Percentiles rank a stretch among this genome's conserved stretches.
Evolutionary conservation across 2,113 vertebrate genomes (phyloP).

Genomic region (Melanotaenia duboulayi): DNA sequence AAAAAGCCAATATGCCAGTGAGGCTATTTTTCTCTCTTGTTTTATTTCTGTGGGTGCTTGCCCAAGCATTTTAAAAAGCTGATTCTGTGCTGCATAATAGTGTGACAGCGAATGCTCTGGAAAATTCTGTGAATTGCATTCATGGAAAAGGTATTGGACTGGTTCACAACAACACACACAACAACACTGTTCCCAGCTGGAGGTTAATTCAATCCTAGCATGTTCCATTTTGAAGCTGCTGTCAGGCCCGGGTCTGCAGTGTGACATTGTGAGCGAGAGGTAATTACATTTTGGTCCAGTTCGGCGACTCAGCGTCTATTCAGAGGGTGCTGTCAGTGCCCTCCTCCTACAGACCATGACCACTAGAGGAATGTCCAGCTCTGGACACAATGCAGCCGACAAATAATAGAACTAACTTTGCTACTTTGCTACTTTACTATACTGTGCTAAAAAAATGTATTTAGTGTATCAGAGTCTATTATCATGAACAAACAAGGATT

Average conservation of each 20-base stretch:
- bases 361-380: conserved; percentile 68
- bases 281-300: conserved; percentile 83
- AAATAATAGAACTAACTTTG: conserved; percentile 20
- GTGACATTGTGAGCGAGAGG: conserved; percentile 80
- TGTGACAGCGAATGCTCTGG: conserved; percentile 37
- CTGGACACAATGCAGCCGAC: conserved; percentile 39
- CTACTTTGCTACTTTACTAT: no score
- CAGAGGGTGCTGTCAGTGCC: conserved; percentile 67
- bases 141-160: conserved; percentile 48
- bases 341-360: conserved; percentile 62
- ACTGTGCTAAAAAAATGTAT: neutral
- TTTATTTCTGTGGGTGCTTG: conserved; percentile 47
- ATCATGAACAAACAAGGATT: no score
- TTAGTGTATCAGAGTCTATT: no score
- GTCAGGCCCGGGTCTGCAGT: conserved; percentile 75
- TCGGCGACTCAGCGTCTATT: conserved; percentile 77
- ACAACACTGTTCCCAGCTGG: conserved; percentile 62
- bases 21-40: conserved; percentile 37
- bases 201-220: conserved; percentile 80
- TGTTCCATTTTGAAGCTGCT: conserved; percentile 74
- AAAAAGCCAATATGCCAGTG: conserved; percentile 9
- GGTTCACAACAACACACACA: conserved; percentile 57
- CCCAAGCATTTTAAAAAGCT: conserved; percentile 56
- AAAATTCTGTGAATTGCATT: conserved; percentile 49
- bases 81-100: conserved; percentile 38